Conservation (phyloP, 53 echinoderm and acorn worm genomes). For the Hippasteria phrygiana region DNA sequence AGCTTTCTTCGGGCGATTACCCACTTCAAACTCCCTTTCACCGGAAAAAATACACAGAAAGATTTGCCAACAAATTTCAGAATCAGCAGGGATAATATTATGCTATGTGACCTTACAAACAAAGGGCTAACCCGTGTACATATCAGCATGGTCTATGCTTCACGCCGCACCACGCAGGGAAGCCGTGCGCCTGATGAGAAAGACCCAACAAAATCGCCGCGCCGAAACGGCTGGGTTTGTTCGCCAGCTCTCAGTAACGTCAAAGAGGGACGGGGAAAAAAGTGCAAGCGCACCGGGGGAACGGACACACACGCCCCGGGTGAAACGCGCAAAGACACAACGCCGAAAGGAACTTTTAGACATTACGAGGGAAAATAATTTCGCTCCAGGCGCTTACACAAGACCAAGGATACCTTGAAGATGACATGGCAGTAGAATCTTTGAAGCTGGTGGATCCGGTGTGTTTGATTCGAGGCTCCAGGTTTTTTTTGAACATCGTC, state of each 20-base stretch:
- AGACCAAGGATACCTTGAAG: background rate
- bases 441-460: background rate
- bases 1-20: constrained; percentile 42
- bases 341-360: constrained; percentile 33
- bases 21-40: constrained; percentile 27
- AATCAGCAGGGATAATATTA: constrained; percentile 40
- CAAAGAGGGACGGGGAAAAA: constrained; percentile 4
- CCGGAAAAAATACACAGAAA: constrained; percentile 34
- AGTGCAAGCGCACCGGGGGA: constrained; percentile 51
- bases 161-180: constrained; percentile 15
- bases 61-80: constrained; percentile 58
- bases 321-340: background rate
- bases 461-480: constrained; percentile 14
- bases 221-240: background rate
- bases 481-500: background rate
- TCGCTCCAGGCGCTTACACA: constrained; percentile 32
- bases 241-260: constrained; percentile 2
- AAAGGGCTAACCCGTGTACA: constrained; percentile 25
- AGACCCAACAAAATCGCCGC: constrained; percentile 7
- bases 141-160: background rate
- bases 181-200: too few species aligned
- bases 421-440: background rate
- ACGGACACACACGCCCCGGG: constrained; percentile 23
- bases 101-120: constrained; percentile 62
- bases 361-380: background rate